Conservation (phyloP, 2,113 vertebrate species). For the Mirza zaza region DNA sequence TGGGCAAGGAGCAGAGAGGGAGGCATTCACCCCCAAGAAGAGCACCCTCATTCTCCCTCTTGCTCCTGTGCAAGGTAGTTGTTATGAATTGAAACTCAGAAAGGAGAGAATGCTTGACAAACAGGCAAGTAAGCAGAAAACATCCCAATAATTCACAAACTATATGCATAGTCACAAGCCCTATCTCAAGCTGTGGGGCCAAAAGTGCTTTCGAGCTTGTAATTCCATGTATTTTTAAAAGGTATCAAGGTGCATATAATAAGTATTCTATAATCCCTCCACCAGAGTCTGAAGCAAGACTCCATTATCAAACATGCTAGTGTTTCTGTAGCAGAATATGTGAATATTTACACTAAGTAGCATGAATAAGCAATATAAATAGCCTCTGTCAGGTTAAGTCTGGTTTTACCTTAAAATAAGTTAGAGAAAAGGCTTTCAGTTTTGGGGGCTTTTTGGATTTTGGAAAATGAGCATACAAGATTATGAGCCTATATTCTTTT, state of each 20-base stretch:
- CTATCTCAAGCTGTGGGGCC: background rate
- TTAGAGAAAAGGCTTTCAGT: background rate
- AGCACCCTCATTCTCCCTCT: background rate
- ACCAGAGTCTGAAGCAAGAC: background rate
- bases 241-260: background rate
- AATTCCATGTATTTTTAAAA: background rate
- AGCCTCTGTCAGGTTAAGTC: background rate
- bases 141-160: background rate
- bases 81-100: background rate
- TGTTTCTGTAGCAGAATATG: slow-evolving; percentile 13
- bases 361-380: slow-evolving; percentile 18
- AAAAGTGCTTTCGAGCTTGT: background rate
- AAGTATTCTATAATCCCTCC: background rate
- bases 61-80: background rate
- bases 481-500: background rate
- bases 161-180: background rate
- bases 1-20: background rate
- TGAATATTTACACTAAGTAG: background rate
- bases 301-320: background rate
- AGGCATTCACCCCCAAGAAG: background rate
- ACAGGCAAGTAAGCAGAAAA: background rate
- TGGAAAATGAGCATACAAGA: background rate
- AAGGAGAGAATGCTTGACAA: background rate
- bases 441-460: background rate
- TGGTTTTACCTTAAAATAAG: slow-evolving; percentile 12